phyloP scores from a whole-genome alignment of 1,140 invertebrate genomes.

The Bombus cullumanus region DNA sequence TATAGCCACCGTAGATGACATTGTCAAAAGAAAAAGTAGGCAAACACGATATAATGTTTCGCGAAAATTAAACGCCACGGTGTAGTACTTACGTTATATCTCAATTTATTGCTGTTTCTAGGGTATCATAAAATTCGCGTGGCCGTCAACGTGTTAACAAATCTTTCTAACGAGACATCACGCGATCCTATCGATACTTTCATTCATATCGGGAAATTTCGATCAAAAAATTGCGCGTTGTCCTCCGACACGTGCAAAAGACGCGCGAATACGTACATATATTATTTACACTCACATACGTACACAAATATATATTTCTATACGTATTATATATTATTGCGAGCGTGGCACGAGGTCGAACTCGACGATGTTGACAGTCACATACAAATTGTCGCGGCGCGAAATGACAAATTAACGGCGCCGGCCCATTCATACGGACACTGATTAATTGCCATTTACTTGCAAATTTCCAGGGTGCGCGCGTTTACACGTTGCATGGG shows the following conservation, averaged over 20 bases:
- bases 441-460: slow-evolving; percentile 82
- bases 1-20: too few species aligned
- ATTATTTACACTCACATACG: too few species aligned
- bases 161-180: too few species aligned
- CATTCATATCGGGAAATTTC: too few species aligned
- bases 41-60: too few species aligned
- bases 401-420: slow-evolving; percentile 78
- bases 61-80: too few species aligned
- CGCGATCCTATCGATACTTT: too few species aligned
- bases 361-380: slow-evolving; percentile 63
- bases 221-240: neutral
- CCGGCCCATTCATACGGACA: slow-evolving; percentile 76
- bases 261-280: neutral
- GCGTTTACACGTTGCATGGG: slow-evolving; percentile 70
- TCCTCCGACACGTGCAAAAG: neutral
- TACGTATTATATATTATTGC: slow-evolving; percentile 24
- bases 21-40: too few species aligned
- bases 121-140: too few species aligned
- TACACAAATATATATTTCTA: neutral
- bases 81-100: too few species aligned
- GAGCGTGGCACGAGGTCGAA: slow-evolving; percentile 34
- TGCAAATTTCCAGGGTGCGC: slow-evolving; percentile 78
- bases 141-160: too few species aligned
- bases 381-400: slow-evolving; percentile 76
- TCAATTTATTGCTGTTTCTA: too few species aligned